Percentiles rank a stretch among this genome's conserved stretches.
Conservation (phyloP, 2,888 invertebrate species). For the Gymnocheta viridis region DNA sequence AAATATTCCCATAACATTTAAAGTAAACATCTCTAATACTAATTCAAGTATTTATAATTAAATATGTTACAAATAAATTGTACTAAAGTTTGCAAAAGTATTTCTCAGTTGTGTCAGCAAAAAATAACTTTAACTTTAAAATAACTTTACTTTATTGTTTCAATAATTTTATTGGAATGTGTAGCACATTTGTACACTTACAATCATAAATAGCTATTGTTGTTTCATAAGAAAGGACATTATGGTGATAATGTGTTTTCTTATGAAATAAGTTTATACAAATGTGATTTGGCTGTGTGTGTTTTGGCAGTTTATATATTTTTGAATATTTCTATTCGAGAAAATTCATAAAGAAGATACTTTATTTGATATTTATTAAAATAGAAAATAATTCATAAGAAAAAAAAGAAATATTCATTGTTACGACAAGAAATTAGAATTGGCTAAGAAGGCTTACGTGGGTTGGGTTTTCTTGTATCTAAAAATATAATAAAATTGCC, state of each 20-base stretch:
- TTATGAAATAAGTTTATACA: neutral
- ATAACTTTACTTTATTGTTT: conserved; percentile 32
- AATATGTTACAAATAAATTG: neutral
- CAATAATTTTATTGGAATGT: neutral
- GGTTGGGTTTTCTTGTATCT: neutral
- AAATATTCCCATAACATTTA: neutral
- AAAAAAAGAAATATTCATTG: neutral
- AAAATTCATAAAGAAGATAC: conserved; percentile 21
- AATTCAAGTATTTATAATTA: neutral
- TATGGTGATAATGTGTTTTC: neutral
- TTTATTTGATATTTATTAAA: conserved; percentile 35
- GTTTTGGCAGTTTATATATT: neutral
- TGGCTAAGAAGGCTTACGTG: neutral
- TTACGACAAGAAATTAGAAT: neutral
- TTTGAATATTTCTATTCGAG: neutral
- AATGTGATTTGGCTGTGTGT: neutral
- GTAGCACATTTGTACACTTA: neutral
- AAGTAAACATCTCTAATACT: neutral
- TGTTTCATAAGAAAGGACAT: conserved; percentile 1
- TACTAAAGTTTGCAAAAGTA: conserved; percentile 29
- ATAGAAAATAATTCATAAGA: conserved; percentile 1
- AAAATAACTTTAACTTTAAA: neutral
- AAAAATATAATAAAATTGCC: neutral
- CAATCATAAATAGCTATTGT: neutral
- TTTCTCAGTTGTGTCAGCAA: conserved; percentile 44